Percentiles rank a stretch among this genome's conserved stretches.
Conservation (phyloP, 2,797 vertebrate species). For the Dryobates pubescens region DNA sequence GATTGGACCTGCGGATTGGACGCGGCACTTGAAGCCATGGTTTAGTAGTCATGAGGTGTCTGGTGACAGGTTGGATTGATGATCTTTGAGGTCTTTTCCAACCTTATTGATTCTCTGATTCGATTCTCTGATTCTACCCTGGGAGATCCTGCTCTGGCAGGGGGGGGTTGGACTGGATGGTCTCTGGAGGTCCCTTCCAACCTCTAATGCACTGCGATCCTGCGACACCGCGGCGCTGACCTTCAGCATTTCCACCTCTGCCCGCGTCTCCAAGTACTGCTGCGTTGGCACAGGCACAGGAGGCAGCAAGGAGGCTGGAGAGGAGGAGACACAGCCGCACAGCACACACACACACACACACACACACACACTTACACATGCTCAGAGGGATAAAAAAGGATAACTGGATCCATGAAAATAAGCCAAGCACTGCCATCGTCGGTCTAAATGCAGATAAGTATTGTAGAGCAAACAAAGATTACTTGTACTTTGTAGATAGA, state of each 20-base stretch:
- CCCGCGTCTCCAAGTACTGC: background rate
- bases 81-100: no score
- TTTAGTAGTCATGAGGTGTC: no score
- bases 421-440: slow-evolving; percentile 69
- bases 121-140: no score
- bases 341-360: background rate
- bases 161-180: no score
- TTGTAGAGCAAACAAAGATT: slow-evolving; percentile 76
- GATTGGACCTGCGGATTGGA: no score
- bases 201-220: no score
- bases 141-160: no score
- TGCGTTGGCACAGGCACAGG: background rate
- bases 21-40: no score
- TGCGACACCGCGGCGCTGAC: background rate
- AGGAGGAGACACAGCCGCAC: slow-evolving; percentile 64
- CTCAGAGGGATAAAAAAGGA: slow-evolving; percentile 69
- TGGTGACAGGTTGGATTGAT: no score
- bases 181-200: no score
- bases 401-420: slow-evolving; percentile 69
- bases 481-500: slow-evolving; percentile 75
- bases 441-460: slow-evolving; percentile 76
- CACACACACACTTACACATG: background rate
- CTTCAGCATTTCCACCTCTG: background rate
- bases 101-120: no score
- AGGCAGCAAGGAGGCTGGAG: slow-evolving; percentile 61